phyloP scores from a whole-genome alignment of 2,797 vertebrate species.

The Salmo trutta region DNA sequence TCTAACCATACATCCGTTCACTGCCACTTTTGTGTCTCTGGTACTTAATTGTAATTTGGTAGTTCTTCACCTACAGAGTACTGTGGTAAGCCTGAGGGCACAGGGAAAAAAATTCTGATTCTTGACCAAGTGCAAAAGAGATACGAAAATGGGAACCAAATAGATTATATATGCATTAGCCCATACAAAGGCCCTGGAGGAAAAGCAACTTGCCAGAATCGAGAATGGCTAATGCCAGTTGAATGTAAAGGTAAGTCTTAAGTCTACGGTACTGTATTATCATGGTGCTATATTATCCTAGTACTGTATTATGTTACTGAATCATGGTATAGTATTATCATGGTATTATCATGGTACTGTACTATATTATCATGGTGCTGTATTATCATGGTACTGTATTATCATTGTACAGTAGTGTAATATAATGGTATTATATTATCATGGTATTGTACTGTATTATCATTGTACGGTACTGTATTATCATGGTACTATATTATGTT shows the following conservation, averaged over 20 bases:
- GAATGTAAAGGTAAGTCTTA: slow-evolving; percentile 10
- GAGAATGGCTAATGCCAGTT: not conserved
- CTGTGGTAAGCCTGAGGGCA: not conserved
- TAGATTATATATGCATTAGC: not conserved
- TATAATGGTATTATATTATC: too few relatives aligned
- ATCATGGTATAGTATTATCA: too few relatives aligned
- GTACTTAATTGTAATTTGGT: not conserved
- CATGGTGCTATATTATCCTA: too few relatives aligned
- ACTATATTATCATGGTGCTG: too few relatives aligned
- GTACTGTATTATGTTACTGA: too few relatives aligned
- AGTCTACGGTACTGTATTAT: not conserved
- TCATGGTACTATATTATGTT: too few relatives aligned
- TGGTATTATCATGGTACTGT: too few relatives aligned
- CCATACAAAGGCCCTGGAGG: not conserved
- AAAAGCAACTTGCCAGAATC: not conserved
- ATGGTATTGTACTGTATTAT: too few relatives aligned
- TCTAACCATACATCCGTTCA: not conserved
- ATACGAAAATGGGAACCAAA: not conserved
- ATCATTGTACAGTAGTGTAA: too few relatives aligned
- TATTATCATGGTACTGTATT: too few relatives aligned
- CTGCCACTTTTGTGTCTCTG: not conserved
- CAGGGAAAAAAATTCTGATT: not conserved
- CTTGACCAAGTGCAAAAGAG: fast-evolving
- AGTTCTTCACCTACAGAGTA: not conserved
- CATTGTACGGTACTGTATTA: too few relatives aligned